These are phyloP conservation scores for Drosophila pegasa DNA, from an alignment of 2,888 invertebrate genomes.

Conservation along the genomic window DNA sequence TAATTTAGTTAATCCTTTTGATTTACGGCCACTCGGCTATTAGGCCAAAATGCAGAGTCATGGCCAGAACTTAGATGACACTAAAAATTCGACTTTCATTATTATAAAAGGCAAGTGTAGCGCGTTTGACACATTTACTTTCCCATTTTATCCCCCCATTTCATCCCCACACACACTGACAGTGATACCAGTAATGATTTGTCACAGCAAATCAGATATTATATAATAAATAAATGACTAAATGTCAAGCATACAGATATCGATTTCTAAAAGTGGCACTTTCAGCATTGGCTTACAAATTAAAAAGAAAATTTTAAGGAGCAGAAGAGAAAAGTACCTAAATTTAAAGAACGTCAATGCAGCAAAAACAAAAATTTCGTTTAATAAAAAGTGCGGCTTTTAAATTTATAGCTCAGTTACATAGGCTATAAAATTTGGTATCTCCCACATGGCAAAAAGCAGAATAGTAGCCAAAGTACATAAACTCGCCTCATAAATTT, in stretches of 20 bases:
- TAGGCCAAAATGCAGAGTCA: slow-evolving; percentile 7
- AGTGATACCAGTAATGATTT: not conserved
- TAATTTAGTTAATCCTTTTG: slow-evolving; percentile 32
- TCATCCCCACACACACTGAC: not conserved
- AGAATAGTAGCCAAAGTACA: slow-evolving; percentile 25
- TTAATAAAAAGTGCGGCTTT: slow-evolving; percentile 36
- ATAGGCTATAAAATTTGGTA: slow-evolving; percentile 33
- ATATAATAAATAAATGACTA: too few relatives aligned
- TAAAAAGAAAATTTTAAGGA: not conserved
- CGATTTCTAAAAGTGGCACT: not conserved
- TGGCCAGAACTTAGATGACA: not conserved
- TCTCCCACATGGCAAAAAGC: slow-evolving; percentile 26
- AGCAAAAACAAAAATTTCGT: slow-evolving; percentile 17
- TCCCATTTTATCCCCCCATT: not conserved
- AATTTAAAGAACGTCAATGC: slow-evolving; percentile 1
- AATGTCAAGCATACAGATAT: slow-evolving; percentile 5
- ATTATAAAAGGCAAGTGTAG: not conserved
- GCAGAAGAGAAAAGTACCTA: not conserved
- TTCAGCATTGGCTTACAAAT: too few relatives aligned
- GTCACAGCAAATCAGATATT: slow-evolving; percentile 21
- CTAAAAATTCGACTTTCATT: not conserved
- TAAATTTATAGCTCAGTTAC: slow-evolving; percentile 51
- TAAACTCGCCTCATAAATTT: slow-evolving; percentile 59
- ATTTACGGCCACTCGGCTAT: slow-evolving; percentile 41
- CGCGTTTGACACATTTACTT: not conserved